Percentiles rank a stretch among this genome's conserved stretches.
These are phyloP conservation scores for Mechanitis messenoides DNA, from an alignment of 2,888 invertebrate genomes.

Conservation along the genomic window DNA sequence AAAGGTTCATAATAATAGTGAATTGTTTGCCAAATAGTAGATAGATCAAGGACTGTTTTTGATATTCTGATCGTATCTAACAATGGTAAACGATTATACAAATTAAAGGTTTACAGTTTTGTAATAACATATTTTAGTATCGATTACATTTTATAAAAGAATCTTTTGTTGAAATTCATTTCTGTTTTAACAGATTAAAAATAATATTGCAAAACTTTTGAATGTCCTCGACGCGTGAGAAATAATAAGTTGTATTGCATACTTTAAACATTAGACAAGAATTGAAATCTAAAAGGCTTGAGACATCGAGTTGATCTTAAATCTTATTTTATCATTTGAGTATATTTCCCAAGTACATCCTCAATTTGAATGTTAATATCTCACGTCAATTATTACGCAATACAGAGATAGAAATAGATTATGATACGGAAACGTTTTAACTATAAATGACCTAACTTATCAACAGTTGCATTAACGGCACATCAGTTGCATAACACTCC, in stretches of 20 bases:
- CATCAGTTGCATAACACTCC: constrained; percentile 65
- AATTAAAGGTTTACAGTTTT: constrained; percentile 28
- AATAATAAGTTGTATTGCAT: constrained; percentile 9
- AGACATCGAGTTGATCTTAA: no score
- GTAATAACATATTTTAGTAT: constrained; percentile 11
- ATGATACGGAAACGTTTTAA: constrained; percentile 43
- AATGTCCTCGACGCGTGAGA: constrained; percentile 20
- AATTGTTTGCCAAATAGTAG: constrained; percentile 54
- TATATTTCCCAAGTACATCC: constrained; percentile 3
- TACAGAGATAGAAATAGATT: constrained; percentile 25
- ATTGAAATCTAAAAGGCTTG: no score
- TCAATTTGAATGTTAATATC: constrained; percentile 14
- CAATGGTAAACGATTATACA: constrained; percentile 53
- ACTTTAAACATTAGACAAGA: no score
- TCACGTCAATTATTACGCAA: constrained; percentile 18
- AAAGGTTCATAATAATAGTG: constrained; percentile 53
- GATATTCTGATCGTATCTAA: constrained; percentile 46
- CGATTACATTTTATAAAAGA: background rate
- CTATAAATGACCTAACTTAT: constrained; percentile 49
- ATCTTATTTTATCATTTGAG: no score
- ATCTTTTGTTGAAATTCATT: constrained; percentile 1
- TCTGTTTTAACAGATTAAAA: constrained; percentile 6
- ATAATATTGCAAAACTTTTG: background rate
- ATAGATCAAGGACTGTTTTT: constrained; percentile 68
- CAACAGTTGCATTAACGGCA: constrained; percentile 60